Base-by-base conservation (phyloP, 2,888 invertebrate genomes). In the Cheiracanthium punctorium region DNA sequence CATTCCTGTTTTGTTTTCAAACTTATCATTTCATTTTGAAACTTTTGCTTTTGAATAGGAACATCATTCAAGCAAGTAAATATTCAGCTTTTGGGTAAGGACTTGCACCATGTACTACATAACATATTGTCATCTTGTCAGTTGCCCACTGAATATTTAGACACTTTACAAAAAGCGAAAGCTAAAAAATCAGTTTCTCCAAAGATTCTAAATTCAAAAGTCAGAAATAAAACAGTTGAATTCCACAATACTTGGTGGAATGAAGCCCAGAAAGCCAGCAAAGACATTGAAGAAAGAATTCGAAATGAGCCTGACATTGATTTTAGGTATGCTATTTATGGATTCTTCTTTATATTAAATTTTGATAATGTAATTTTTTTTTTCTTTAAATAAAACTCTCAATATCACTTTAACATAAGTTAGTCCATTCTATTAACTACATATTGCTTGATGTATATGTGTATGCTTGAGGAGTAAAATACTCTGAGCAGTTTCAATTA, bases 61-160 rank as follows among this genome's bases (percentile, higher is more conserved):
- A 43, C 73, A 37, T 67, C 80, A 20, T 90, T 91, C 70, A 90
- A 89, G 70, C 85, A 89, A 77, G 95, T 97, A 0, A 94, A 95
- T 90, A 95, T 97, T 85, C 93, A 94, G 76, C 91, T 97, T 88
- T 94, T 94, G 84, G 94, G 95, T 48, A 93, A 93, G 88, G 94
- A 95, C 92, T 92, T 96, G 71, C 93, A 95, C 84, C 94, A 95
- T 90, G 94, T 95, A 8, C 94, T 97, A 52, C 93, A 95, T 10
- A 95, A 94, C 64, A 94, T 98, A 88, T 93, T 98, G 87, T 94
- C 94, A 91, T 94, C 95, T 37, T 97, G 97, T 92, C 94, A 96
- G 91, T 93, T 98, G 88, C 94, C 97, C 5, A 96, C 97, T n/a
- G 95, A 95, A 65, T 96, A 96, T 92, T 93, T 97, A 7, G 96